Conservation (phyloP, 2,888 invertebrate species). For the Sesia apiformis region DNA sequence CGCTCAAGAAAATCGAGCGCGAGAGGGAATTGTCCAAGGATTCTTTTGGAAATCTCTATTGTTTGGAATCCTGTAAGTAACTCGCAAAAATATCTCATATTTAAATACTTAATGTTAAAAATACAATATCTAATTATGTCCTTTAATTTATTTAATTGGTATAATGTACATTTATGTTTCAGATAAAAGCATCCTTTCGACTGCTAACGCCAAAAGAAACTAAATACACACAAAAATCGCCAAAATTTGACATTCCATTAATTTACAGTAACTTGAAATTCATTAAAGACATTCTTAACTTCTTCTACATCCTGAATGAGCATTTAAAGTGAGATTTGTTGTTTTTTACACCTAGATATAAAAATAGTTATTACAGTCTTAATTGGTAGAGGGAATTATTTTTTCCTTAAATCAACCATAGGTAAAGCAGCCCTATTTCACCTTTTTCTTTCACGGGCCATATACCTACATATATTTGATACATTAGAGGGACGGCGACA, state of each 20-base stretch:
- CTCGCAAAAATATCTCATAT: neutral
- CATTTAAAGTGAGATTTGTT: constrained; percentile 49
- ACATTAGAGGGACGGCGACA: too few species aligned
- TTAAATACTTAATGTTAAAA: too few species aligned
- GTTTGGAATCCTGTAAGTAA: constrained; percentile 65
- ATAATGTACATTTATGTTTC: constrained; percentile 15
- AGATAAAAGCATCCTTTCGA: constrained; percentile 61
- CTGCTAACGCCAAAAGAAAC: constrained; percentile 53
- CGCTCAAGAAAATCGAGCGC: constrained; percentile 43
- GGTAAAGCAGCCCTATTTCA: too few species aligned
- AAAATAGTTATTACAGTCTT: too few species aligned
- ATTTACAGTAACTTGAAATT: constrained; percentile 58
- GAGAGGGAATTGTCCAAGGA: constrained; percentile 51
- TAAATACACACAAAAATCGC: constrained; percentile 50
- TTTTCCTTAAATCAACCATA: too few species aligned
- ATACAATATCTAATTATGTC: too few species aligned
- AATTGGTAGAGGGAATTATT: too few species aligned
- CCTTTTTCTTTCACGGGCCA: too few species aligned
- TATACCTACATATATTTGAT: too few species aligned
- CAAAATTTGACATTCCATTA: constrained; percentile 60
- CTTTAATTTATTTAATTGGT: neutral
- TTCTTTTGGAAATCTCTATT: constrained; percentile 56
- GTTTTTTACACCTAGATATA: too few species aligned
- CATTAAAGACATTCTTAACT: constrained; percentile 47
- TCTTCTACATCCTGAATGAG: constrained; percentile 43